Percentiles rank a stretch among this genome's conserved stretches.
phyloP scores from a whole-genome alignment of 2,797 vertebrate genomes.

The Setipinna tenuifilis region DNA sequence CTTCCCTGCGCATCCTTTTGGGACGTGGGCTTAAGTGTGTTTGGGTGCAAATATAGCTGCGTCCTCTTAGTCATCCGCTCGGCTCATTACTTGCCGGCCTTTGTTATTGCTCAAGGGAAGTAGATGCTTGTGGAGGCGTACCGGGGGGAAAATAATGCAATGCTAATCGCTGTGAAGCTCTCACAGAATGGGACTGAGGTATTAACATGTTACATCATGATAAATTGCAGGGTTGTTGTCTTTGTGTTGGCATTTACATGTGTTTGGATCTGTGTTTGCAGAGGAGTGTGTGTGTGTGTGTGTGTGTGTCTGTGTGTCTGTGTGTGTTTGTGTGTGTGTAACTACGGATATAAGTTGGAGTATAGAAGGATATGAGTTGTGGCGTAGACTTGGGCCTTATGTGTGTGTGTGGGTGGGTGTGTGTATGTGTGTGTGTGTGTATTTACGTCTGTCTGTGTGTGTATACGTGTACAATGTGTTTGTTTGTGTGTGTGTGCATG shows the following conservation, averaged over 20 bases:
- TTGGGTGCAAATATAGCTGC: background rate
- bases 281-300: background rate
- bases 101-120: slow-evolving; percentile 3
- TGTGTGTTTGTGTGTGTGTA: background rate
- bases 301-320: background rate
- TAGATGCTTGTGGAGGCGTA: background rate
- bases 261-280: background rate
- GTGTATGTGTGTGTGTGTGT: background rate
- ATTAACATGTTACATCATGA: slow-evolving; percentile 12
- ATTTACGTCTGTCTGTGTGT: background rate
- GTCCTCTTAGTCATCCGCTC: background rate
- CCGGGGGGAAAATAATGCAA: background rate
- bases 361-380: too few species aligned
- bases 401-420: background rate
- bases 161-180: slow-evolving; percentile 8
- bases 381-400: background rate
- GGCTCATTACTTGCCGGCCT: background rate
- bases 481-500: background rate
- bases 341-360: background rate
- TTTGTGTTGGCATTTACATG: background rate
- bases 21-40: background rate
- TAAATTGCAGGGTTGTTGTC: background rate
- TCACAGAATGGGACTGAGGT: background rate
- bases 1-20: background rate
- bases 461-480: too few species aligned